A percentile compares a stretch with the other conserved stretches of the same genome.
These are phyloP conservation scores for Tipula vernalis DNA, from an alignment of 2,888 invertebrate species.

Conservation along the genomic window DNA sequence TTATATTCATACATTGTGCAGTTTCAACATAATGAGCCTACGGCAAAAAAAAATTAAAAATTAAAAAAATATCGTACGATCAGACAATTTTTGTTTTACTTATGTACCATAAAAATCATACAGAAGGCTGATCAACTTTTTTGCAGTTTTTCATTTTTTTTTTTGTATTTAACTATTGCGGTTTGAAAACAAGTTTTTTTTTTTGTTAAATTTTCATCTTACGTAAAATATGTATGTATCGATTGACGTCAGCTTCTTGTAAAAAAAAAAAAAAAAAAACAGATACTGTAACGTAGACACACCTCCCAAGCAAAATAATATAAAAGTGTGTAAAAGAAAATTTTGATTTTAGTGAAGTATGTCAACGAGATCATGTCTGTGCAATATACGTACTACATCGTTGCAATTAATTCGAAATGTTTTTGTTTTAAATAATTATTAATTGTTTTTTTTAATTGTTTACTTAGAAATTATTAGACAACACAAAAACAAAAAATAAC, in stretches of 20 bases:
- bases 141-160: background rate
- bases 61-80: background rate
- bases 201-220: background rate
- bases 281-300: background rate
- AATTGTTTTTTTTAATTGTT: background rate
- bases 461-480: background rate
- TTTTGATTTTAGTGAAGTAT: too few species aligned
- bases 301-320: background rate
- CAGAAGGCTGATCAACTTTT: background rate
- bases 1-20: background rate
- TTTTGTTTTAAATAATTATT: background rate
- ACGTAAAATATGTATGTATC: background rate
- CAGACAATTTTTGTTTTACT: background rate
- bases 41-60: background rate
- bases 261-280: background rate
- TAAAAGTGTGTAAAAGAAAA: background rate
- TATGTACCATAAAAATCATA: background rate
- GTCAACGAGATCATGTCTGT: too few species aligned
- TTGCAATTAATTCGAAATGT: background rate
- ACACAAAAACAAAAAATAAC: background rate
- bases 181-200: background rate
- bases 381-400: background rate
- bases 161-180: background rate
- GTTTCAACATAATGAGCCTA: background rate
- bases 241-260: background rate